Percentiles rank a stretch among this genome's conserved stretches.
phyloP scores from a whole-genome alignment of 2,797 vertebrate species.

The Hydrophis major region DNA sequence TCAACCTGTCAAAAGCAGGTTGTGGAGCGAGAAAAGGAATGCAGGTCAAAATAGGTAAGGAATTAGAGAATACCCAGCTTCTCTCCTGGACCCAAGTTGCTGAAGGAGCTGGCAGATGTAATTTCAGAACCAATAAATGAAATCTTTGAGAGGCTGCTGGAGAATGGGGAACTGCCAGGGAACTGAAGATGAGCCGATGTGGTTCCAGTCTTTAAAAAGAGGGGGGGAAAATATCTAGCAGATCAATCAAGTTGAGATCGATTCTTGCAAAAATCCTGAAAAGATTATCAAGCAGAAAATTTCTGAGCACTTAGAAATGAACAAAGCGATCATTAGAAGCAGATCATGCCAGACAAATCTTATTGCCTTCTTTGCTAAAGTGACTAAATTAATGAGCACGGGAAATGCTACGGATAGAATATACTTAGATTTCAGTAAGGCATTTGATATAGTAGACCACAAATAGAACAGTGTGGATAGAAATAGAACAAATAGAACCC shows the following conservation, averaged over 20 bases:
- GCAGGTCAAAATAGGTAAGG: background rate
- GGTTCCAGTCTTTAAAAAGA: background rate
- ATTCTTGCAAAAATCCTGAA: background rate
- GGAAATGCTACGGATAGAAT: background rate
- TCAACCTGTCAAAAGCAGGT: background rate
- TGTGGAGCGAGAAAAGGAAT: background rate
- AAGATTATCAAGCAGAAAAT: background rate
- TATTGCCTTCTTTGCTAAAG: background rate
- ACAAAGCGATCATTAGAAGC: background rate
- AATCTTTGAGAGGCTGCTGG: background rate
- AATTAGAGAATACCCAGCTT: background rate
- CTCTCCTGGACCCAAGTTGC: background rate
- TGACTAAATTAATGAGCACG: background rate
- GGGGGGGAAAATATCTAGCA: background rate
- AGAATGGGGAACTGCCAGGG: background rate
- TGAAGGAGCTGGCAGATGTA: background rate
- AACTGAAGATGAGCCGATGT: background rate
- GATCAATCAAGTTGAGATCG: background rate
- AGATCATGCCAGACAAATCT: background rate
- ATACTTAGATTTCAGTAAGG: background rate
- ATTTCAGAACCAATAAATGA: background rate
- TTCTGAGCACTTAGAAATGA: background rate
- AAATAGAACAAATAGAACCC: background rate
- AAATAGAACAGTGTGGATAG: background rate
- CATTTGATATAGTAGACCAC: background rate